Evolutionary conservation across 2,888 invertebrate genomes (phyloP), one percentile per base, ranked within the genome.

Genomic region (Caenorhabditis sp.): DNA sequence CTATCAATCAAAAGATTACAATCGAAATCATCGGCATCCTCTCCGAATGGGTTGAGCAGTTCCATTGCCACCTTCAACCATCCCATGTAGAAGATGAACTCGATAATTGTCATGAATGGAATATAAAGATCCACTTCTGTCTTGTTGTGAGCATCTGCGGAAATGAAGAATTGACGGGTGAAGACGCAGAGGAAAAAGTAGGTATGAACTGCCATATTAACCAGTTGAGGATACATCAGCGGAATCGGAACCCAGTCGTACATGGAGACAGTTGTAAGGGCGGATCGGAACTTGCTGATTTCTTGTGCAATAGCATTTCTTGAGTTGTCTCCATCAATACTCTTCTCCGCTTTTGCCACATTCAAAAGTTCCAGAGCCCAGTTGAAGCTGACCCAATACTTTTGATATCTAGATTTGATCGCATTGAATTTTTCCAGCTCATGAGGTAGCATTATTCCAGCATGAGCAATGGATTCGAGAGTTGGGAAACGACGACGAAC

Each of bases 311-410:
- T 80, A 3, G 85, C 82, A 44, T 85, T 83, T 49, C 81, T 68
- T 7, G 82, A 54, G 35, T 81, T 82, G 35, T 86, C 84, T 22
- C 82, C 80, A 41, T 85, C 85, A 12, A 86, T 84, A 51, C 79
- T 61, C n/a, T 81, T 80, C 56, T 86, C 86, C 22, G 72, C 51
- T 59, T 84, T 81, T n/a, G 83, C 86, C 22, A 74, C 76, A 56
- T 86, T 86, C 35, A 90, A 38, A 38, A 90, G 56, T 49, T 87
- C 74, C 26, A 88, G 86, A 8, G 85, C 80, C 90, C 90, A 90
- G 64, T 90, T 90, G 63, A 89, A 86, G 6, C 90, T 90, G 41
- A 90, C 74, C 90, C 90, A 90, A 61, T 90, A 90, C 61, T 89
- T 89, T 56, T 86, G 83, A 63, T 88, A 90, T 26, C 82, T 38